Evolutionary conservation across 2,888 invertebrate species (phyloP), one percentile per base, ranked within the genome.

Genomic region (Cancer borealis): DNA sequence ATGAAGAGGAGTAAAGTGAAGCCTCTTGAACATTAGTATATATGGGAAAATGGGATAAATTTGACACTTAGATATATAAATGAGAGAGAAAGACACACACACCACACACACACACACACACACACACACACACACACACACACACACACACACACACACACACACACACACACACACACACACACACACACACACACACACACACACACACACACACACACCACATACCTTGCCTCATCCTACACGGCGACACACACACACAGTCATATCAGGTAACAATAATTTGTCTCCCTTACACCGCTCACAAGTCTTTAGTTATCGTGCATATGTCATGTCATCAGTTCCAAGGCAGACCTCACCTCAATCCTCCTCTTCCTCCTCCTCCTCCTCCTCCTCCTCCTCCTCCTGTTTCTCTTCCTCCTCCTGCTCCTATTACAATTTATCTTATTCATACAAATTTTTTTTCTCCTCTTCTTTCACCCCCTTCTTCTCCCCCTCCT

Each of bases 91-190:
- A 91, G 91, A 91, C 60, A 91, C 60, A 54, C 54, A 91, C 54
- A 91, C n/a, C n/a, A 91, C 54, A 91, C n/a, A 91, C 54, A 91
- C n/a, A 91, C 54, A 91, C n/a, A 91, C 26, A 91, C n/a, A 91
- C 54, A 91, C 14, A 66, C 14, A 66, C 14, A 66, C 14, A 66
- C 14, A 66, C 4, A 21, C 4, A 21, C 14, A 66, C n/a, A 91
- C 54, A 91, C n/a, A 91, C 54, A 91, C n/a, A 54, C 54, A 21
- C 2, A 12, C 0, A 30, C n/a, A 30, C 21, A 12, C 46, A 12
- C 54, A 54, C 54, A 54, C 54, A 54, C 14, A 54, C 54, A 12
- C 54, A 17, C 39, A 39, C 39, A 39, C 17, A 54, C 10, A 54
- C 26, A 90, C 54, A 88, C 54, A 54, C 54, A 39, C 39, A 39